Evolutionary conservation across 2,113 vertebrate genomes (phyloP).

Genomic region (Ctenodactylus gundi): DNA sequence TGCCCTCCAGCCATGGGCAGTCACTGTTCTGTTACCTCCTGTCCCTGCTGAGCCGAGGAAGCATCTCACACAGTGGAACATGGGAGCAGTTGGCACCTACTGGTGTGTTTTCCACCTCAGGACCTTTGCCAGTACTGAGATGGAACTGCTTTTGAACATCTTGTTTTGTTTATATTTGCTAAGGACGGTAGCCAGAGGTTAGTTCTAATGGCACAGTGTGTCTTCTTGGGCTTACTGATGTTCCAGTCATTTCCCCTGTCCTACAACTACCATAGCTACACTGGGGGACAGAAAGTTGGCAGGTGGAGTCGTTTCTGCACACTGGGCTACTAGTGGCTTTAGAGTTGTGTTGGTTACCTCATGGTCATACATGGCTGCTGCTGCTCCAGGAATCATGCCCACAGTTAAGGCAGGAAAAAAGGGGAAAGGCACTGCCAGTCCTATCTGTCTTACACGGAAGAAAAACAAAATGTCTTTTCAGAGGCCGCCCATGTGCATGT

Average conservation of each 20-base stretch:
- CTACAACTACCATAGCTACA: background rate
- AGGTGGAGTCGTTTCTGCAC: too few species aligned
- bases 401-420: background rate
- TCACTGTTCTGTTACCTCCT: background rate
- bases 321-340: background rate
- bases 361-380: background rate
- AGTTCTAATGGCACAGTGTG: background rate
- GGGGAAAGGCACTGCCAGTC: background rate
- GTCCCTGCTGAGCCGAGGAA: background rate
- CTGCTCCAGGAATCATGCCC: background rate
- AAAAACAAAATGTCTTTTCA: background rate
- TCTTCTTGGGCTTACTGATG: background rate
- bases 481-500: background rate
- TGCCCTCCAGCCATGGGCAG: background rate
- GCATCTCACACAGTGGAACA: rapidly evolving
- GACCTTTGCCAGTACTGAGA: background rate
- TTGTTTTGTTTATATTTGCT: background rate
- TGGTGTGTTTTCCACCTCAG: background rate
- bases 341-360: background rate
- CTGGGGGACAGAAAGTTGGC: background rate
- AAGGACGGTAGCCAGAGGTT: background rate
- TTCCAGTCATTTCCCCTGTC: background rate
- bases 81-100: background rate
- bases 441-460: background rate
- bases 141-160: background rate